Conservation (phyloP, 2,797 vertebrate species). For the Lates japonicus region DNA sequence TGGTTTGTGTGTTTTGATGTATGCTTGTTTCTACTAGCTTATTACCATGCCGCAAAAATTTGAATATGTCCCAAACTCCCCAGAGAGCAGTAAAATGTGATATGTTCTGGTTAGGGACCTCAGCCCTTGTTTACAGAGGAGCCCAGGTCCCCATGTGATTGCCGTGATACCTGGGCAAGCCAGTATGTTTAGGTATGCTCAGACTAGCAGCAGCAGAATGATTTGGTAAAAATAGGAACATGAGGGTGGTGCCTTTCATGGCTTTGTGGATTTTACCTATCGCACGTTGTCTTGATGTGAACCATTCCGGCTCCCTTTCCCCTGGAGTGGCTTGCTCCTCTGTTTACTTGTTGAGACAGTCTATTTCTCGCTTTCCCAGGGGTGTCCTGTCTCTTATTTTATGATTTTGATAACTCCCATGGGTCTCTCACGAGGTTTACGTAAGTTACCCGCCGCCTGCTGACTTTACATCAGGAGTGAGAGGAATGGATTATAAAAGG, state of each 20-base stretch:
- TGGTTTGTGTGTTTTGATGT: constrained; percentile 60
- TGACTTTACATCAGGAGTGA: constrained; percentile 79
- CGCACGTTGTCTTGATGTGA: constrained; percentile 54
- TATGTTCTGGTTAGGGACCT: constrained; percentile 72
- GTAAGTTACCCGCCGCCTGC: constrained; percentile 71
- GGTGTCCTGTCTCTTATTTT: constrained; percentile 79
- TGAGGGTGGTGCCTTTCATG: constrained; percentile 26
- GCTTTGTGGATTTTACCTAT: constrained; percentile 58
- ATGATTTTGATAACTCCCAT: constrained; percentile 83
- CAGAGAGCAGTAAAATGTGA: constrained; percentile 58
- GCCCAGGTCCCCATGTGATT: constrained; percentile 44
- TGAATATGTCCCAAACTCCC: constrained; percentile 56
- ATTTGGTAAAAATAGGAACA: constrained; percentile 44
- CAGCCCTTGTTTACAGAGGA: constrained; percentile 69
- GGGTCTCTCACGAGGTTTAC: constrained; percentile 72
- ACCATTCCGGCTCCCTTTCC: constrained; percentile 49
- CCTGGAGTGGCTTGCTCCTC: constrained; percentile 52
- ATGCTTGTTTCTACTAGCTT: constrained; percentile 59
- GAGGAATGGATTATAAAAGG: constrained; percentile 81
- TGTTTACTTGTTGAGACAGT: constrained; percentile 76
- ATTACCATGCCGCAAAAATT: constrained; percentile 46
- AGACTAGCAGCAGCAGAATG: constrained; percentile 16
- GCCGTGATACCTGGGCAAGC: constrained; percentile 44
- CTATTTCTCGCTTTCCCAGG: constrained; percentile 73
- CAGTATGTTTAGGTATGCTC: constrained; percentile 35